phyloP scores from a whole-genome alignment of 2,113 vertebrate genomes.

The Zeus faber region DNA sequence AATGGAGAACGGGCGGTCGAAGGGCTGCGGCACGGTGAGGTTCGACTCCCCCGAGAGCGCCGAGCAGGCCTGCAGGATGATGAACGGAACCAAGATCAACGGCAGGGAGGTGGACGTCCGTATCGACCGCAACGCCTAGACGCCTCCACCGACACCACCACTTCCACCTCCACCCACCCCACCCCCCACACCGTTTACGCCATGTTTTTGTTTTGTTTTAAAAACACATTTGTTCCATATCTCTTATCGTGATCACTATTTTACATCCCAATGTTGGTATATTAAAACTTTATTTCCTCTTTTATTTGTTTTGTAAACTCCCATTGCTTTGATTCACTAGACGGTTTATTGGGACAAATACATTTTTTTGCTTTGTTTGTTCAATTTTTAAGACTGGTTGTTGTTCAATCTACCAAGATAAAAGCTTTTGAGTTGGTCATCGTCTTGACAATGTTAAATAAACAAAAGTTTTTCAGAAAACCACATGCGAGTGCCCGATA shows the following conservation, averaged over 20 bases:
- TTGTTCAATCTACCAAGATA: constrained; percentile 33
- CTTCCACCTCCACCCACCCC: constrained; percentile 79
- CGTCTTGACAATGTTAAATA: not conserved
- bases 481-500: too few species aligned
- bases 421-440: constrained; percentile 22
- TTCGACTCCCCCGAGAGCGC: constrained; percentile 96
- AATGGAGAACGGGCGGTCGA: constrained; percentile 98
- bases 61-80: constrained; percentile 93
- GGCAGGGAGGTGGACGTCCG: constrained; percentile 97
- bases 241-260: constrained; percentile 64
- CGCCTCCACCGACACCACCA: constrained; percentile 52
- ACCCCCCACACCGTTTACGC: constrained; percentile 46
- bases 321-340: constrained; percentile 70
- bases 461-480: not conserved
- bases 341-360: constrained; percentile 93
- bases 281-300: constrained; percentile 78
- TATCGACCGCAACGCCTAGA: constrained; percentile 91
- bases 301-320: constrained; percentile 88
- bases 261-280: constrained; percentile 76
- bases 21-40: constrained; percentile 95
- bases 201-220: constrained; percentile 89
- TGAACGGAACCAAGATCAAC: constrained; percentile 98
- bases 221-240: constrained; percentile 84
- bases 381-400: constrained; percentile 78
- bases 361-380: too few species aligned